Percentiles rank a stretch among this genome's conserved stretches.
Conservation (phyloP, 1,140 invertebrate genomes). For the Hyphantria cunea region DNA sequence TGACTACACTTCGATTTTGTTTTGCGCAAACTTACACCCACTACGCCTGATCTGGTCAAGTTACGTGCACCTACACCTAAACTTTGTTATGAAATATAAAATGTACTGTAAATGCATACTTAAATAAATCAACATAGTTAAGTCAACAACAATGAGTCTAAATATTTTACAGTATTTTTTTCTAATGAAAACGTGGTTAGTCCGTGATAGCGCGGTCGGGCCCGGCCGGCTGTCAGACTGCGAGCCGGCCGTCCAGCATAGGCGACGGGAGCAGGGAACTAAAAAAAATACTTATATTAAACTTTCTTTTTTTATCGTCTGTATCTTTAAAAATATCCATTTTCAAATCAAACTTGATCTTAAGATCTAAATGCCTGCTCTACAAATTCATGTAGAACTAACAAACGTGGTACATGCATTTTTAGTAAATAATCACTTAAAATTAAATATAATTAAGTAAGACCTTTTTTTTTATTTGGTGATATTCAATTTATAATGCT, state of each 20-base stretch:
- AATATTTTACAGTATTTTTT: conserved; percentile 39
- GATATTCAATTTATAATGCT: background rate
- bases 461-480: background rate
- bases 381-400: background rate
- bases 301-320: conserved; percentile 5
- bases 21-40: too few relatives aligned
- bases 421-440: background rate
- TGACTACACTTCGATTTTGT: too few relatives aligned
- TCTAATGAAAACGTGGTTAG: conserved; percentile 36
- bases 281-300: conserved; percentile 38
- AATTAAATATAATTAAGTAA: background rate
- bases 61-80: too few relatives aligned
- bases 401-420: background rate
- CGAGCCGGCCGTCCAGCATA: conserved; percentile 55
- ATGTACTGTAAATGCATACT: too few relatives aligned
- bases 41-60: too few relatives aligned
- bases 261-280: conserved; percentile 68
- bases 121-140: conserved; percentile 1
- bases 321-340: background rate
- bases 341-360: background rate
- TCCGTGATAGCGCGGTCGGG: conserved; percentile 34
- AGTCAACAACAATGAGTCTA: conserved; percentile 13
- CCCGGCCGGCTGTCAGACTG: conserved; percentile 59
- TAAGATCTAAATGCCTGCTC: background rate
- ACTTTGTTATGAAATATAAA: too few relatives aligned